These are phyloP conservation scores for Trachythela sp. DNA, from an alignment of 64 coral and sea anemone genomes.

Conservation along the genomic window DNA sequence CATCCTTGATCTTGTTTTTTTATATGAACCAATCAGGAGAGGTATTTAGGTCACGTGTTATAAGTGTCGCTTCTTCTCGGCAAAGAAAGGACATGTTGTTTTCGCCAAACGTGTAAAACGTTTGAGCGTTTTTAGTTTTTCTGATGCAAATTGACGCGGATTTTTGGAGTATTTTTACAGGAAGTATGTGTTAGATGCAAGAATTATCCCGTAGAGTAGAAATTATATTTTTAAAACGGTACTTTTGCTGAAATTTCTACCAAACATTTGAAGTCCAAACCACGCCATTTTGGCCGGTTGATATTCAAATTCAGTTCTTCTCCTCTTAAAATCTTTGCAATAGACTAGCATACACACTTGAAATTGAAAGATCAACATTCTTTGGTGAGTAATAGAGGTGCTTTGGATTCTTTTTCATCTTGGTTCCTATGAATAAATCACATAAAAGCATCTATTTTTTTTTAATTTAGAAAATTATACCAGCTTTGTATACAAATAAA, in stretches of 20 bases:
- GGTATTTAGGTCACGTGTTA: not conserved
- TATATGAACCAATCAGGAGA: not conserved
- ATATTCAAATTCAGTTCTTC: not conserved
- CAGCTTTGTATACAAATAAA: no score
- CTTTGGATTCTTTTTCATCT: not conserved
- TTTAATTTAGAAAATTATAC: no score
- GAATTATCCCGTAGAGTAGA: not conserved
- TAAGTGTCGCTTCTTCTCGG: not conserved
- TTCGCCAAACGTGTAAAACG: not conserved
- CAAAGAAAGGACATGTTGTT: not conserved
- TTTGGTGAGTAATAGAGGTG: not conserved
- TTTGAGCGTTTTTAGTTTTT: not conserved
- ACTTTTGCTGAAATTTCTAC: not conserved
- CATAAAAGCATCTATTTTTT: no score
- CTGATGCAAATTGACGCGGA: not conserved
- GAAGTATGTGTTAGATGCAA: not conserved
- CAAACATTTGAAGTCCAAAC: not conserved
- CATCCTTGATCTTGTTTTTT: no score
- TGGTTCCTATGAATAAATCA: no score
- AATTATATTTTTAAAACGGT: not conserved
- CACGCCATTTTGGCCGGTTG: not conserved
- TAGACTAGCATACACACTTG: not conserved
- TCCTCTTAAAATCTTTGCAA: not conserved
- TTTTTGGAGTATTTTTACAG: constrained; percentile 9
- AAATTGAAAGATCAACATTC: not conserved